Evolutionary conservation across 2,797 vertebrate species (phyloP).

Genomic region (Muscicapa striata): DNA sequence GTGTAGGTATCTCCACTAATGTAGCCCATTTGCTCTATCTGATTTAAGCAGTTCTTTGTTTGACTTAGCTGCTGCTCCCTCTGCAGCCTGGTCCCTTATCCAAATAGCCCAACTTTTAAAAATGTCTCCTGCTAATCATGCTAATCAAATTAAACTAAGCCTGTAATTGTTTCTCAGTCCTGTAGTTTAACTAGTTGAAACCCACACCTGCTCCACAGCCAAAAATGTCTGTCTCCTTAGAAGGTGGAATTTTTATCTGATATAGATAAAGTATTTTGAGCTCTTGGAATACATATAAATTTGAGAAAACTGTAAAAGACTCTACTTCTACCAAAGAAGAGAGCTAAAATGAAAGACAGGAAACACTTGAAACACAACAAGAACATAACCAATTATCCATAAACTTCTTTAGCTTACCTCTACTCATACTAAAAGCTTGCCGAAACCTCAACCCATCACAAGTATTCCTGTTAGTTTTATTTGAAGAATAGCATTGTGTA

Average conservation of each 20-base stretch:
- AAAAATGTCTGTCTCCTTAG: not conserved
- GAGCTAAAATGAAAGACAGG: not conserved
- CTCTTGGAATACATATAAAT: not conserved
- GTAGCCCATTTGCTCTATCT: not conserved
- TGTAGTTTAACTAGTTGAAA: not conserved
- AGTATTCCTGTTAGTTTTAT: not conserved
- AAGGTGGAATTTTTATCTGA: not conserved
- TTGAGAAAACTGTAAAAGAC: not conserved
- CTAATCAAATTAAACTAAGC: not conserved
- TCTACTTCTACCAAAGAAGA: not conserved
- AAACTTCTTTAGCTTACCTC: not conserved
- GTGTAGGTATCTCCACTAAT: not conserved
- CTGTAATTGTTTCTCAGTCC: not conserved
- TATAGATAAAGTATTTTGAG: not conserved
- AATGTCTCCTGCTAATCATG: not conserved
- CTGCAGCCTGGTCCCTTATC: not conserved
- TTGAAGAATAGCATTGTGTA: not conserved
- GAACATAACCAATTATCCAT: not conserved
- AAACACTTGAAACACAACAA: not conserved
- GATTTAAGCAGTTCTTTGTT: not conserved
- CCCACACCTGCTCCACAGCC: accelerated
- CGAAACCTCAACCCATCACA: not conserved
- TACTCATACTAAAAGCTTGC: not conserved
- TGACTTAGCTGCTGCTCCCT: not conserved
- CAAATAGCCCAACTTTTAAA: not conserved